Conservation (phyloP, 1,140 invertebrate genomes). For the Heliconius congener region DNA sequence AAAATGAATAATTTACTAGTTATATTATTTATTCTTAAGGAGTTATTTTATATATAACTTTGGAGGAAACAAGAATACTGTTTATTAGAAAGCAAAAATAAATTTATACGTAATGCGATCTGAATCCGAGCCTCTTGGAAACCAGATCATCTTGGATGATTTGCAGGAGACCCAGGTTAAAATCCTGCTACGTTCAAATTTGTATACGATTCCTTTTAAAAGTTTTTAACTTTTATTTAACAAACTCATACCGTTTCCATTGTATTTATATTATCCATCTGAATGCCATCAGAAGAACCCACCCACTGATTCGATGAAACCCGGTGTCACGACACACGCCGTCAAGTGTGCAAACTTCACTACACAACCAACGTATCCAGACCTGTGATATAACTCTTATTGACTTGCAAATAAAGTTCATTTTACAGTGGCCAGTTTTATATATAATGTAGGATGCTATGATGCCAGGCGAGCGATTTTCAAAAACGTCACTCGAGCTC, state of each 20-base stretch:
- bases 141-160: too few species aligned
- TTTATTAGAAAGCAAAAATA: too few species aligned
- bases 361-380: slow-evolving; percentile 17
- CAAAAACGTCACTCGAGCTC: slow-evolving; percentile 49
- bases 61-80: too few species aligned
- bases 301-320: slow-evolving; percentile 41
- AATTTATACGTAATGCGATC: too few species aligned
- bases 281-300: slow-evolving; percentile 34
- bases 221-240: neutral
- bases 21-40: too few species aligned
- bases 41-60: too few species aligned
- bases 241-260: neutral
- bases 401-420: neutral
- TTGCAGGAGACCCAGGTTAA: too few species aligned
- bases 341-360: slow-evolving; percentile 43
- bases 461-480: slow-evolving; percentile 49
- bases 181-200: too few species aligned
- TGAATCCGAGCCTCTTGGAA: too few species aligned
- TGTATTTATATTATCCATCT: slow-evolving; percentile 29
- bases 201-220: too few species aligned
- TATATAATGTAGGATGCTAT: neutral
- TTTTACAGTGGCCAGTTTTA: slow-evolving; percentile 5
- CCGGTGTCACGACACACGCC: slow-evolving; percentile 43
- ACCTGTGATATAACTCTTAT: slow-evolving; percentile 8
- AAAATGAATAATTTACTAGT: too few species aligned